phyloP scores from a whole-genome alignment of 2,113 vertebrate species.

The Dendrocopos noguchii region DNA sequence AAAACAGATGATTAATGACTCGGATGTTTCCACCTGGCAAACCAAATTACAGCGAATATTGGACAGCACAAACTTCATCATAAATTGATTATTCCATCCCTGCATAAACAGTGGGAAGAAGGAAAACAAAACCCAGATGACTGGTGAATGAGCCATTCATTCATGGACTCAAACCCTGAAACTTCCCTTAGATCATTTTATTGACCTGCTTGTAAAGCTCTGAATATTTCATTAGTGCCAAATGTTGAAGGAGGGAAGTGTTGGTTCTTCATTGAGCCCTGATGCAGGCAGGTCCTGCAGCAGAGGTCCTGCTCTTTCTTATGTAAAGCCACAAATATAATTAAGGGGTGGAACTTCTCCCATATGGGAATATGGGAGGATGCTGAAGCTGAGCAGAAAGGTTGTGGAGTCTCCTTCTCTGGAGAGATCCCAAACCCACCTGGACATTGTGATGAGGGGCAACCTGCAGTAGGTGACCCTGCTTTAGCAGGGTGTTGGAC shows the following conservation, averaged over 20 bases:
- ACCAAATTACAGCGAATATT: constrained; percentile 25
- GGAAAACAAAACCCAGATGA: neutral
- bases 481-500: neutral
- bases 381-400: too few relatives aligned
- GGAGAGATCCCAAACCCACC: too few relatives aligned
- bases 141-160: neutral
- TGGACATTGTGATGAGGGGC: too few relatives aligned
- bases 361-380: too few relatives aligned
- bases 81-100: constrained; percentile 30
- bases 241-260: rapidly evolving
- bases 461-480: too few relatives aligned
- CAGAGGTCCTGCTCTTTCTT: neutral
- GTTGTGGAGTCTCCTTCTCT: too few relatives aligned
- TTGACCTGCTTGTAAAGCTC: neutral
- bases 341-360: too few relatives aligned
- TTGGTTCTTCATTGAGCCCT: rapidly evolving
- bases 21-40: constrained; percentile 45
- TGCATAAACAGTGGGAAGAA: neutral
- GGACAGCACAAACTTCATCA: constrained; percentile 37
- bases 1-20: constrained; percentile 54
- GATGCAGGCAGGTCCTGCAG: neutral
- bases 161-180: neutral
- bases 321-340: neutral
- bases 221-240: neutral
- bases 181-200: neutral